These are phyloP conservation scores for Remorina albescens DNA, from an alignment of 2,797 vertebrate genomes.

Conservation along the genomic window DNA sequence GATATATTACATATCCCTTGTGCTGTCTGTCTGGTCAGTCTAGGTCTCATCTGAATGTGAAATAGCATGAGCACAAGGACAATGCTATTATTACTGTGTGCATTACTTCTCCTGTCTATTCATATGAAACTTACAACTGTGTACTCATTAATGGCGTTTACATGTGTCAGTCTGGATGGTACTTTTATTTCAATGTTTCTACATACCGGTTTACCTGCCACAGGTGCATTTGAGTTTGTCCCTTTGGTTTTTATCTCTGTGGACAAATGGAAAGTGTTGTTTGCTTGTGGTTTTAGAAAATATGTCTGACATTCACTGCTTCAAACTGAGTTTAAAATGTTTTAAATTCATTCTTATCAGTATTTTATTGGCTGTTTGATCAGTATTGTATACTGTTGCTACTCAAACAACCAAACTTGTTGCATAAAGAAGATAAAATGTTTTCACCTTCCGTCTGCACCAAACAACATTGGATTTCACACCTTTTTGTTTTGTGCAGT, in stretches of 20 bases:
- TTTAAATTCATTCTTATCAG: conserved; percentile 16
- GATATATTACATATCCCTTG: conserved; percentile 20
- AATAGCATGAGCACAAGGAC: conserved; percentile 50
- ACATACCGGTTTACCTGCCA: conserved; percentile 9
- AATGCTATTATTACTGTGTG: conserved; percentile 33
- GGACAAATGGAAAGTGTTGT: conserved; percentile 12
- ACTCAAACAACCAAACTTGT: conserved; percentile 30
- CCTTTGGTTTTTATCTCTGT: conserved; percentile 34
- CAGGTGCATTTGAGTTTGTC: conserved; percentile 25
- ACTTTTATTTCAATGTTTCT: conserved; percentile 45
- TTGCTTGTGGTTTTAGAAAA: not conserved
- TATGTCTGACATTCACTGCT: conserved; percentile 11
- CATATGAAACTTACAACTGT: conserved; percentile 27
- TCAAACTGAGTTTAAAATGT: conserved; percentile 16
- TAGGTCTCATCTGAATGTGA: conserved; percentile 60
- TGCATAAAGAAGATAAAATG: conserved; percentile 15
- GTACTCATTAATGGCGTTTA: conserved; percentile 51
- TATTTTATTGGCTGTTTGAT: conserved; percentile 43
- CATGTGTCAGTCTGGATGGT: conserved; percentile 39
- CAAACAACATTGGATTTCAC: conserved; percentile 4
- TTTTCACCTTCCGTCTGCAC: conserved; percentile 35
- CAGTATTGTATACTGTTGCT: conserved; percentile 19
- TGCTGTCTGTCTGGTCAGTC: conserved; percentile 42
- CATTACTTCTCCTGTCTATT: conserved; percentile 33
- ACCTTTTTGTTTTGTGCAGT: not conserved